A percentile compares a stretch with the other conserved stretches of the same genome.
phyloP scores from a whole-genome alignment of 2,113 vertebrate species.

The Psettodes erumei region DNA sequence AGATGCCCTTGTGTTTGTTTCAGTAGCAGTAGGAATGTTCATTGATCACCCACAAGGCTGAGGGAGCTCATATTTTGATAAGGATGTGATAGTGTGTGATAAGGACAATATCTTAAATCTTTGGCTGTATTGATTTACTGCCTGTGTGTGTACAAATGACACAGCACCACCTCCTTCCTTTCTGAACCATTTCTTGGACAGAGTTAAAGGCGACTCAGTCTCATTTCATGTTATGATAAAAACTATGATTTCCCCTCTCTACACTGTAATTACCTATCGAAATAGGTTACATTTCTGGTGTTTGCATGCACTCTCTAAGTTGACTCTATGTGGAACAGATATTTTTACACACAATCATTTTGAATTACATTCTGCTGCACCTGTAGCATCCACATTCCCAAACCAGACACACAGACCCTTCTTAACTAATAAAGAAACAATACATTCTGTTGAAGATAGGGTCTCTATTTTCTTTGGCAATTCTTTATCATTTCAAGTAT shows the following conservation, averaged over 20 bases:
- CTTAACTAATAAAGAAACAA: not conserved
- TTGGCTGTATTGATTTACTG: slow-evolving; percentile 76
- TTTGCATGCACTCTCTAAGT: not conserved
- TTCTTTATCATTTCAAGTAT: not conserved
- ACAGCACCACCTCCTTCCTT: slow-evolving; percentile 34
- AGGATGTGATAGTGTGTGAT: slow-evolving; percentile 75
- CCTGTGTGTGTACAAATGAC: slow-evolving; percentile 38
- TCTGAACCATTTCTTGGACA: slow-evolving; percentile 48
- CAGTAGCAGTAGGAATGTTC: slow-evolving; percentile 74
- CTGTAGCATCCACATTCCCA: not conserved
- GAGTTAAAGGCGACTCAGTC: slow-evolving; percentile 42
- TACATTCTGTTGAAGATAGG: not conserved
- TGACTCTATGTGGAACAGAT: not conserved
- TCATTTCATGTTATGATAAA: slow-evolving; percentile 9
- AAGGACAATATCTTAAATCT: slow-evolving; percentile 78
- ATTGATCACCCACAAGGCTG: slow-evolving; percentile 64
- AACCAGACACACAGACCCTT: not conserved
- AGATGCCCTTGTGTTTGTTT: slow-evolving; percentile 74
- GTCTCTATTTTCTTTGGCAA: not conserved
- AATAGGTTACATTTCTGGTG: not conserved
- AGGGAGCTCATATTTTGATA: slow-evolving; percentile 77
- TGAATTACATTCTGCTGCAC: not conserved
- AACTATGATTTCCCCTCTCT: not conserved
- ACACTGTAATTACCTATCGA: not conserved
- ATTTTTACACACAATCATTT: not conserved